Evolutionary conservation across 2,888 invertebrate genomes (phyloP), one percentile per base, ranked within the genome.

Genomic region (Bimastos eiseni): DNA sequence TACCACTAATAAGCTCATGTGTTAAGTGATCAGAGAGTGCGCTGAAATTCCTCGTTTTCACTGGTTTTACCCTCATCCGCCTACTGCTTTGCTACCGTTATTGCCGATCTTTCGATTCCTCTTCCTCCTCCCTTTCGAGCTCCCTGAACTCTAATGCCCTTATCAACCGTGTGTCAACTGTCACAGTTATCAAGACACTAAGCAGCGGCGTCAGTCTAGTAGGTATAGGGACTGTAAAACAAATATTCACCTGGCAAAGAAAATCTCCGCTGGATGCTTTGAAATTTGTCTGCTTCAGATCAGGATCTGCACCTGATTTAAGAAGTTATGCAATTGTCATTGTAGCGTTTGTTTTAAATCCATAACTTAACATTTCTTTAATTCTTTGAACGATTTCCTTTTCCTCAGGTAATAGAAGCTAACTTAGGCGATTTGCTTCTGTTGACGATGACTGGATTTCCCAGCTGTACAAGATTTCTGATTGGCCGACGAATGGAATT

Each of bases 401-500:
- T 70, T 70, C n/a, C n/a, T 6, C 70, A 70, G 70, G 70, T 70
- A 70, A 70, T 21, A 70, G 2, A n/a, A 70, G 70, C 70, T 8
- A 30, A 70, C 49, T 30, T 70, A 0, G 70, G 30, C n/a, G 70
- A n/a, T n/a, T n/a, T 70, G 30, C 11, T n/a, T 70, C 30, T 70
- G 4, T 70, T 70, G 70, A 70, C n/a, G 30, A 30, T n/a, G 30
- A 70, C 70, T 6, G 70, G 70, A 8, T 70, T 70, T 70, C 8
- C 70, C 70, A 70, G 11, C n/a, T 6, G 30, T 70, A n/a, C 13
- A 70, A 8, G 30, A n/a, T 1, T 70, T 70, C 70, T 70, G 70
- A 70, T n/a, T 70, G 70, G 70, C n/a, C n/a, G 70, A 70, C 70
- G 70, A 70, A n/a, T n/a, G 70, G n/a, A 70, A 70, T 70, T 70